These are phyloP conservation scores for Seira sanloemensis DNA, from an alignment of 2,888 invertebrate species.

Conservation along the genomic window DNA sequence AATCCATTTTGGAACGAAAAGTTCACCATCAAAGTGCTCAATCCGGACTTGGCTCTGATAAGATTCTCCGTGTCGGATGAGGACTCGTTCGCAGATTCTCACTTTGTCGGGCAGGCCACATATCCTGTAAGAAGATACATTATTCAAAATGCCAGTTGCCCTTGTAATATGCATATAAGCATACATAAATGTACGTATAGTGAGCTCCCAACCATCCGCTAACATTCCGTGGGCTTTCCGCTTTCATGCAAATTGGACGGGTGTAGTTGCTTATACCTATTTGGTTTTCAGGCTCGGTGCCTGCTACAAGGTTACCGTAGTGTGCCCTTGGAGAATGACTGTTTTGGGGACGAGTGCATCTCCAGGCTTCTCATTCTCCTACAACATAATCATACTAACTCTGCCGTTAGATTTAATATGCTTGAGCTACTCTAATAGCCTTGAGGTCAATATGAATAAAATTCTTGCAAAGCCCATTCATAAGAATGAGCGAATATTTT, in stretches of 20 bases:
- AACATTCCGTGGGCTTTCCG: too few relatives aligned
- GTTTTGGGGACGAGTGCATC: slow-evolving; percentile 92
- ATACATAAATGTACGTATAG: too few relatives aligned
- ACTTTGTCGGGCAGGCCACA: slow-evolving; percentile 96
- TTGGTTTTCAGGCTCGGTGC: slow-evolving; percentile 79
- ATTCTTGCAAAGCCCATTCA: background rate
- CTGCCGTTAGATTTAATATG: too few relatives aligned
- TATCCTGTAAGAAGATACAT: slow-evolving; percentile 89
- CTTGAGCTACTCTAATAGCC: too few relatives aligned
- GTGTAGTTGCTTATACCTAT: too few relatives aligned
- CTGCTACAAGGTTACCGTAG: slow-evolving; percentile 92
- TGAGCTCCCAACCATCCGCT: too few relatives aligned
- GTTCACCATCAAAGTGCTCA: slow-evolving; percentile 87
- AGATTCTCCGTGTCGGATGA: slow-evolving; percentile 94
- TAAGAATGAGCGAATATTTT: background rate
- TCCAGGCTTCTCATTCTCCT: slow-evolving; percentile 91
- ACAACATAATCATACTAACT: too few relatives aligned
- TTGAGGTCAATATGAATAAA: too few relatives aligned
- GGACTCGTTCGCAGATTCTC: slow-evolving; percentile 95
- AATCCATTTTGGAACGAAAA: slow-evolving; percentile 95
- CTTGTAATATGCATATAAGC: too few relatives aligned
- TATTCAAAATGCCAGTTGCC: too few relatives aligned
- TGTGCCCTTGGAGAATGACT: slow-evolving; percentile 90
- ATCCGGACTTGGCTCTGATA: slow-evolving; percentile 89
- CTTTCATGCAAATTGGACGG: too few relatives aligned